These are phyloP conservation scores for Tricholauxania praeusta DNA, from an alignment of 2,888 invertebrate genomes.

Conservation along the genomic window DNA sequence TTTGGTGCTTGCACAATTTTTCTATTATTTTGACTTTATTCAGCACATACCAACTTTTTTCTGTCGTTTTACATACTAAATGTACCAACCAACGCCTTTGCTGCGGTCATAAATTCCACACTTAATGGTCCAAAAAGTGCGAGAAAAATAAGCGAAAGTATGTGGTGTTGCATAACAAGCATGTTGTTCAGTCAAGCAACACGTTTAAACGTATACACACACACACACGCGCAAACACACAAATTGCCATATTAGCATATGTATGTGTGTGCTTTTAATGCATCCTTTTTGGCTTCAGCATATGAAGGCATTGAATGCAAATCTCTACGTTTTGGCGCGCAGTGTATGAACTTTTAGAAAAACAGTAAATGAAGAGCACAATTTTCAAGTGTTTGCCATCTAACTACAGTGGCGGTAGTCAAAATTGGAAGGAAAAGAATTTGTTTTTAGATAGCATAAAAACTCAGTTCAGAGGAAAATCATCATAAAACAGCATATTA, in stretches of 20 bases:
- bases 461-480: no score
- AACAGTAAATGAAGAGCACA: background rate
- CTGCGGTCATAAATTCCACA: constrained; percentile 63
- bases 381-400: constrained; percentile 12
- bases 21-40: background rate
- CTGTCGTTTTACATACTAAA: background rate
- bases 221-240: constrained; percentile 15
- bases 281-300: constrained; percentile 18
- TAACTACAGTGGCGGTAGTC: constrained; percentile 19
- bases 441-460: no score
- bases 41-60: background rate
- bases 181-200: constrained; percentile 5
- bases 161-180: constrained; percentile 37
- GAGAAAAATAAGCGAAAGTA: constrained; percentile 55
- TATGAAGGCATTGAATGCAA: constrained; percentile 36
- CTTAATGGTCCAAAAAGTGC: constrained; percentile 66
- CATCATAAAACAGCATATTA: no score
- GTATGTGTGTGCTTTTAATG: constrained; percentile 4
- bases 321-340: constrained; percentile 42
- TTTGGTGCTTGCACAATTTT: background rate
- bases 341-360: constrained; percentile 28
- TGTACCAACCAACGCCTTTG: background rate
- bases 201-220: background rate
- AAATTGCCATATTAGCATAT: constrained; percentile 22
- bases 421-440: background rate